Evolutionary conservation across 2,113 vertebrate genomes (phyloP).

Genomic region (Psilopogon haemacephalus): DNA sequence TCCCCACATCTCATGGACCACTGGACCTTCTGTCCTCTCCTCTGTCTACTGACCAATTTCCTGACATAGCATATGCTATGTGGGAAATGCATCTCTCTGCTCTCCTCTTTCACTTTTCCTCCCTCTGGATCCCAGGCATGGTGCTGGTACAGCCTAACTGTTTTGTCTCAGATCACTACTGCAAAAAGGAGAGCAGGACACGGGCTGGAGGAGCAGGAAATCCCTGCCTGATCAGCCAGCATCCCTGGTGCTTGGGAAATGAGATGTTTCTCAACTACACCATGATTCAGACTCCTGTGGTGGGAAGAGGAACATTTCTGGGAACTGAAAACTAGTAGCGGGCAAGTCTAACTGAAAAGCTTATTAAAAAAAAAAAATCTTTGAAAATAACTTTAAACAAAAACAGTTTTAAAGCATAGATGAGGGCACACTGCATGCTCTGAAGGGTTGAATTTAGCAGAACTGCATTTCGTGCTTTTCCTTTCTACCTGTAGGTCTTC

Average conservation of each 20-base stretch:
- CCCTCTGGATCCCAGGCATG: background rate
- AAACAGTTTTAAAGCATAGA: background rate
- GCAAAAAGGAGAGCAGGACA: background rate
- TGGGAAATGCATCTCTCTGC: background rate
- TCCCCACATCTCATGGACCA: background rate
- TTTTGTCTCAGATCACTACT: background rate
- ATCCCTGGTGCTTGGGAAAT: background rate
- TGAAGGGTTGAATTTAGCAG: background rate
- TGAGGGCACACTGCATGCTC: background rate
- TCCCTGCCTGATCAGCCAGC: background rate
- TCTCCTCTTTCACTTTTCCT: background rate
- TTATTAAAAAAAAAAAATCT: background rate
- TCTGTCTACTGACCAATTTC: background rate
- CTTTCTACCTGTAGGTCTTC: background rate
- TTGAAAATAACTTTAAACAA: background rate
- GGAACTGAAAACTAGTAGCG: background rate
- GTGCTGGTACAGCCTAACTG: accelerated
- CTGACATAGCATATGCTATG: background rate
- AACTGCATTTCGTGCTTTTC: background rate
- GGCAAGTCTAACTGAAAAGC: background rate
- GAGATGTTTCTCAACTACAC: background rate
- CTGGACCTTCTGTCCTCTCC: background rate
- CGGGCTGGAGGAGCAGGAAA: background rate
- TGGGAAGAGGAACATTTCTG: background rate
- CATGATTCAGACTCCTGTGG: background rate